These are phyloP conservation scores for Metaphire vulgaris DNA, from an alignment of 1,140 invertebrate genomes.

Conservation along the genomic window DNA sequence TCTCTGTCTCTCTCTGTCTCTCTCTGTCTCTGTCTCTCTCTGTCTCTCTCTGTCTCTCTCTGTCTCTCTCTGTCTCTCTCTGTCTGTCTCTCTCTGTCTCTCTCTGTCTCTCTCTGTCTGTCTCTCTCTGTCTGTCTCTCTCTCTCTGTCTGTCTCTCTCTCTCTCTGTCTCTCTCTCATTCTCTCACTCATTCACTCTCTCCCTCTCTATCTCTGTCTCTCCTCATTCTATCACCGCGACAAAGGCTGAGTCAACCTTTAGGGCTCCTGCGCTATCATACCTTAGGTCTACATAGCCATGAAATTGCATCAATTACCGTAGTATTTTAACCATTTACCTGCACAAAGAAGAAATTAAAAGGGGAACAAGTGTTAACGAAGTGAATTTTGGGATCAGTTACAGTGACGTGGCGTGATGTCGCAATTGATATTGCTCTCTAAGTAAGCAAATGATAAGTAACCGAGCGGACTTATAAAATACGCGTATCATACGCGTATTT, in stretches of 20 bases:
- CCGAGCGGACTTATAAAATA: too few species aligned
- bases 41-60: slow-evolving; percentile 12
- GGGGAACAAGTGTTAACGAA: not conserved
- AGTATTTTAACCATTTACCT: too few species aligned
- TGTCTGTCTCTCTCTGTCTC: slow-evolving; percentile 16
- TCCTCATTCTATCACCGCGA: not conserved
- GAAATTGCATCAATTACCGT: not conserved
- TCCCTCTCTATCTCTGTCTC: slow-evolving; percentile 8
- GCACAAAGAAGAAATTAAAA: too few species aligned
- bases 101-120: slow-evolving; percentile 8
- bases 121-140: slow-evolving; percentile 8
- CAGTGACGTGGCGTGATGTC: too few species aligned
- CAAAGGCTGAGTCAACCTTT: too few species aligned
- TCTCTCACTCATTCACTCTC: slow-evolving; percentile 1
- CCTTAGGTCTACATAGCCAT: not conserved
- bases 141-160: slow-evolving; percentile 5
- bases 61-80: slow-evolving; percentile 13
- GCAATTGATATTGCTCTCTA: too few species aligned
- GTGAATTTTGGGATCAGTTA: not conserved
- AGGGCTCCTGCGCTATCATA: not conserved
- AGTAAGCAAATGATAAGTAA: too few species aligned
- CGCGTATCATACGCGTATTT: too few species aligned
- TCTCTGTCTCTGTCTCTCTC: slow-evolving; percentile 17
- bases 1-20: slow-evolving; percentile 10
- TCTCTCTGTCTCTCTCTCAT: slow-evolving; percentile 1